Evolutionary conservation across 2,888 invertebrate genomes (phyloP).

Genomic region (Drosophila picticornis): DNA sequence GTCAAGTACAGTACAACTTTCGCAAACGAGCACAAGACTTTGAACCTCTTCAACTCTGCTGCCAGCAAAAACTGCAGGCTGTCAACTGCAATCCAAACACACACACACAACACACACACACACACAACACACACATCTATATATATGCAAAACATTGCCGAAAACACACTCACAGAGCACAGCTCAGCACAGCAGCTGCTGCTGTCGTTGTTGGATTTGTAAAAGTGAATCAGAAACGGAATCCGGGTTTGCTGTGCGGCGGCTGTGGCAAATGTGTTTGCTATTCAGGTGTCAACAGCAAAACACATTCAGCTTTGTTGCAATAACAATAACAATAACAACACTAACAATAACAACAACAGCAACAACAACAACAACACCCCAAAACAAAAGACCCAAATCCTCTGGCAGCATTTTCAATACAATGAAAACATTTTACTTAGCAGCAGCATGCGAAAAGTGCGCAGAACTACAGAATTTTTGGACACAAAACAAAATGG

Average conservation of each 20-base stretch:
- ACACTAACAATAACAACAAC: slow-evolving; percentile 33
- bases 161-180: not conserved
- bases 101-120: slow-evolving; percentile 15
- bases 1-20: slow-evolving; percentile 46
- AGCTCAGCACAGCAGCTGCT: slow-evolving; percentile 26
- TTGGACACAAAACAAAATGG: slow-evolving; percentile 54
- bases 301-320: slow-evolving; percentile 78
- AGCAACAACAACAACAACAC: slow-evolving; percentile 35
- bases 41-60: slow-evolving; percentile 56
- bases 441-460: slow-evolving; percentile 39
- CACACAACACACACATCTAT: not conserved
- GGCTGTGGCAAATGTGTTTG: slow-evolving; percentile 75
- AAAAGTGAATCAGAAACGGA: slow-evolving; percentile 60
- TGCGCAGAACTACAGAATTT: slow-evolving; percentile 44
- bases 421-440: slow-evolving; percentile 78
- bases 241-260: slow-evolving; percentile 64
- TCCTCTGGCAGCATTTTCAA: slow-evolving; percentile 63
- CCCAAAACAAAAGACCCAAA: slow-evolving; percentile 49
- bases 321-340: slow-evolving; percentile 68
- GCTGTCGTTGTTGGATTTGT: slow-evolving; percentile 37
- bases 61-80: slow-evolving; percentile 57
- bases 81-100: slow-evolving; percentile 40
- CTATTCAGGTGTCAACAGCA: slow-evolving; percentile 78
- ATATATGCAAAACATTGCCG: slow-evolving; percentile 6
- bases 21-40: slow-evolving; percentile 68